A percentile compares a stretch with the other conserved stretches of the same genome.
Evolutionary conservation across 2,888 invertebrate species (phyloP).

Genomic region (Chrysolina haemoptera): DNA sequence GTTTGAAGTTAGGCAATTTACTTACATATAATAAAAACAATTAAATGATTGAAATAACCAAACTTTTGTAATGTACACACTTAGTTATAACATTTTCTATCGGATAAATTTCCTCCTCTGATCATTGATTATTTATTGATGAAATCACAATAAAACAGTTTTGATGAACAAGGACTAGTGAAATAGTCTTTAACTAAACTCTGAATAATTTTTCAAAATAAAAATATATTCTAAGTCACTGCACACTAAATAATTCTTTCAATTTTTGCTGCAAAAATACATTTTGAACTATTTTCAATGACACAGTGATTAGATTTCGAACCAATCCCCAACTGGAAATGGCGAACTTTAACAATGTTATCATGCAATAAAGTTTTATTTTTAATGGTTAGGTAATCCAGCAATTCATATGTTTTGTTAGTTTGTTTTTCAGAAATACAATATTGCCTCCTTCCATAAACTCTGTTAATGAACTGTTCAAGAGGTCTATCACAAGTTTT

Average conservation of each 20-base stretch:
- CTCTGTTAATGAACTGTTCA: slow-evolving; percentile 3
- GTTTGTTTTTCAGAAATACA: not conserved
- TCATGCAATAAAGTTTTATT: too few species aligned
- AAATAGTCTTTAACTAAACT: too few species aligned
- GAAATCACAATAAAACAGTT: too few species aligned
- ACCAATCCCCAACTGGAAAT: not conserved
- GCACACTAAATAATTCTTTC: too few species aligned
- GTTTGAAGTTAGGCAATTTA: too few species aligned
- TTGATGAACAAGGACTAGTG: too few species aligned
- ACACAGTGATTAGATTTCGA: slow-evolving; percentile 7
- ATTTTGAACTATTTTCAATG: not conserved
- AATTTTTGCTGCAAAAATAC: not conserved
- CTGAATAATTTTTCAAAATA: too few species aligned
- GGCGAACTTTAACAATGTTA: not conserved
- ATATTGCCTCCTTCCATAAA: not conserved
- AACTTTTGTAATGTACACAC: not conserved
- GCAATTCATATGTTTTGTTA: not conserved
- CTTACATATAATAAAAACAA: not conserved
- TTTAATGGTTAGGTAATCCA: too few species aligned
- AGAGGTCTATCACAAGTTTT: not conserved
- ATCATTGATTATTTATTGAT: not conserved
- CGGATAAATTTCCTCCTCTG: not conserved
- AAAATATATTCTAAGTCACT: too few species aligned
- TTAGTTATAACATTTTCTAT: not conserved
- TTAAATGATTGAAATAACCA: not conserved